These are phyloP conservation scores for Ochotona curzoniae DNA, from an alignment of 2,113 vertebrate species.

Conservation along the genomic window DNA sequence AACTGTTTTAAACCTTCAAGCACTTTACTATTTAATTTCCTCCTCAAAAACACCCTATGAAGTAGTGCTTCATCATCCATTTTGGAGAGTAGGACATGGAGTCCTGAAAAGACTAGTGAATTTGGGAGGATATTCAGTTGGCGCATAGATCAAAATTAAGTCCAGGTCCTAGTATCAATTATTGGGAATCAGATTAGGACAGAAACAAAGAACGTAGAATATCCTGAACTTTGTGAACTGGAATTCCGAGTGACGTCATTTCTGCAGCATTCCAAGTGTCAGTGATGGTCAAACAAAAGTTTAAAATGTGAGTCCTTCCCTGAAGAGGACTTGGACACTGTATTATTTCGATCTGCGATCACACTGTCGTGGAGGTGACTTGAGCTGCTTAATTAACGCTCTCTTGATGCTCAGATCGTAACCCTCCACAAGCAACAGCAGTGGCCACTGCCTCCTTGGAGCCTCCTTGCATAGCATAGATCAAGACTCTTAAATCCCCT, in stretches of 20 bases:
- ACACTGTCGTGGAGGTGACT: neutral
- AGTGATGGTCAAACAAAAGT: neutral
- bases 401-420: neutral
- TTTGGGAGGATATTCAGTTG: neutral
- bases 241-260: neutral
- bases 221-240: neutral
- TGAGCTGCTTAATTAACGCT: neutral
- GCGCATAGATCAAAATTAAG: neutral
- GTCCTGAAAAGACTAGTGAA: neutral
- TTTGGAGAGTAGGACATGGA: neutral
- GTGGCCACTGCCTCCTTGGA: neutral
- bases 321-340: neutral
- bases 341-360: neutral
- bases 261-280: neutral
- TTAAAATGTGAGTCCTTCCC: constrained; percentile 1
- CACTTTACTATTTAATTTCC: neutral
- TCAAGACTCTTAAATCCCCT: neutral
- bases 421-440: neutral
- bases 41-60: neutral
- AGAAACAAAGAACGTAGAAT: neutral
- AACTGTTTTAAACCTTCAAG: neutral
- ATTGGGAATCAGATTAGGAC: neutral
- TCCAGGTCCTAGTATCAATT: neutral
- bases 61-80: neutral
- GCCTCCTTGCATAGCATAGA: neutral